Percentiles rank a stretch among this genome's conserved stretches.
phyloP scores from a whole-genome alignment of 2,113 vertebrate genomes.

The Indicator maculatus region DNA sequence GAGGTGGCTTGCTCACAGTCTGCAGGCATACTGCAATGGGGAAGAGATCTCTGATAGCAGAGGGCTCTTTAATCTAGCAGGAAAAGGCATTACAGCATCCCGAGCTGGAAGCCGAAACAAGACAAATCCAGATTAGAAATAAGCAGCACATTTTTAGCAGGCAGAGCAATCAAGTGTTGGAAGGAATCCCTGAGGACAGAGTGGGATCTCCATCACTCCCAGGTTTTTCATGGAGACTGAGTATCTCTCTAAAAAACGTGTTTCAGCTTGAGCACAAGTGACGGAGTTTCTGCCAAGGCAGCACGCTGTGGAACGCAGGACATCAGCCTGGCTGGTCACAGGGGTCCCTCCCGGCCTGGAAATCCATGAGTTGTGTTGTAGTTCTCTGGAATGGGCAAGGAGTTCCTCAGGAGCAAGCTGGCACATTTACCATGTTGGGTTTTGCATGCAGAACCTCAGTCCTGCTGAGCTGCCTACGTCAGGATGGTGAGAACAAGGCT shows the following conservation, averaged over 20 bases:
- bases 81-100: constrained; percentile 68
- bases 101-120: constrained; percentile 55
- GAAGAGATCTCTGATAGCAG: constrained; percentile 67
- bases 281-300: constrained; percentile 10
- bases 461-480: too few species aligned
- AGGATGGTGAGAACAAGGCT: not conserved
- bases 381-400: not conserved
- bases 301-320: constrained; percentile 18
- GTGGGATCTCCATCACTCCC: constrained; percentile 54
- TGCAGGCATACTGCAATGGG: constrained; percentile 18
- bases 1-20: constrained; percentile 61
- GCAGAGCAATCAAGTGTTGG: constrained; percentile 58
- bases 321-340: constrained; percentile 9
- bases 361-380: not conserved
- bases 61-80: constrained; percentile 67
- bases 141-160: constrained; percentile 67
- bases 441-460: not conserved
- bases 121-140: constrained; percentile 69
- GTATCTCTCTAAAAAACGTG: constrained; percentile 28
- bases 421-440: not conserved
- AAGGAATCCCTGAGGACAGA: constrained; percentile 37
- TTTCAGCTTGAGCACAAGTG: not conserved
- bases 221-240: constrained; percentile 20
- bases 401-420: not conserved
- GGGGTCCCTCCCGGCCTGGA: not conserved